Evolutionary conservation across 2,888 invertebrate genomes (phyloP).

Genomic region (Gymnoscelis rufifasciata): DNA sequence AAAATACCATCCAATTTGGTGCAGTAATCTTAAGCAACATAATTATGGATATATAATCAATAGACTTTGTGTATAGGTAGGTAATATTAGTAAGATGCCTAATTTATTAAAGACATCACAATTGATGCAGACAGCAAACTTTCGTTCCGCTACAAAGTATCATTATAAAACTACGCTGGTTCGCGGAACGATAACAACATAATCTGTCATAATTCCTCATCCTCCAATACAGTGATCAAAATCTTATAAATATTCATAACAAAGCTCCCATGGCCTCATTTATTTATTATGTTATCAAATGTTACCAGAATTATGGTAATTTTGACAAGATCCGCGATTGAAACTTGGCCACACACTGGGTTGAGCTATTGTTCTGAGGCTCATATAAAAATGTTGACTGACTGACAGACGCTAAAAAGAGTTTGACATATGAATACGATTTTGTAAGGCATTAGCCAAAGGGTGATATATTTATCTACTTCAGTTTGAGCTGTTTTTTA

Average conservation of each 20-base stretch:
- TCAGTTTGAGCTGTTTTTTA: no score
- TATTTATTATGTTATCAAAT: slow-evolving; percentile 35
- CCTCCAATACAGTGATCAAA: slow-evolving; percentile 6
- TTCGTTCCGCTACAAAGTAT: no score
- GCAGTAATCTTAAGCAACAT: no score
- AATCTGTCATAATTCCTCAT: slow-evolving; percentile 18
- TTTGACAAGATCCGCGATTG: slow-evolving; percentile 27
- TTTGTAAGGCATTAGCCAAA: no score
- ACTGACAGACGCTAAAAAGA: background rate
- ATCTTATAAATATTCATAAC: slow-evolving; percentile 32
- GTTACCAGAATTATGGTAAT: slow-evolving; percentile 42
- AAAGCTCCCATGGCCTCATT: slow-evolving; percentile 22
- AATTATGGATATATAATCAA: no score
- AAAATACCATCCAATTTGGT: no score
- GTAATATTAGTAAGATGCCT: no score
- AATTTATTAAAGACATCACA: no score
- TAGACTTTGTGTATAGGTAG: no score
- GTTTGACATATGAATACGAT: background rate
- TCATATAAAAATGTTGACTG: background rate
- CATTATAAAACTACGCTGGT: background rate
- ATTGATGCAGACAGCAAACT: no score
- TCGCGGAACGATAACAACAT: slow-evolving; percentile 4
- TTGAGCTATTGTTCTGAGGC: slow-evolving; percentile 16
- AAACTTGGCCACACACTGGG: slow-evolving; percentile 36
- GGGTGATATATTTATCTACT: no score